Evolutionary conservation across 2,888 invertebrate genomes (phyloP), one percentile per base, ranked within the genome.

Genomic region (Cryptus armator): DNA sequence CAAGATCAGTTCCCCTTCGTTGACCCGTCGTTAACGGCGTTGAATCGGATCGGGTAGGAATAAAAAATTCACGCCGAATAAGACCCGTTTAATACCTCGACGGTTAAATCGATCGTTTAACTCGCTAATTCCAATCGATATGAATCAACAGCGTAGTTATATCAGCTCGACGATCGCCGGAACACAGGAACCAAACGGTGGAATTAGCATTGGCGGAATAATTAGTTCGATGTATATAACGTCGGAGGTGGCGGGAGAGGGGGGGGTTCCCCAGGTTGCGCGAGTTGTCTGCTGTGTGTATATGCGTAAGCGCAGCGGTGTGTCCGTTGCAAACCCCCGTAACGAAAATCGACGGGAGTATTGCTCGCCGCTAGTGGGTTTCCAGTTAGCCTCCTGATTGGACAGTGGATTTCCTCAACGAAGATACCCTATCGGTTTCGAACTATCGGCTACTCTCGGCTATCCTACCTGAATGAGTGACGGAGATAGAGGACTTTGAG

Each of bases 341-440:
- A 75, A 75, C 64, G 74, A 76, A 66, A 66, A 76, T 53, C 75
- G 75, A 3, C 48, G 75, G 29, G 37, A 37, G 59, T 59, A 59
- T 59, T 29, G 59, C 32, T 12, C 32, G 29, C 46, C 64, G 64
- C 48, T 66, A 51, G 75, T 76, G 43, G 75, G 66, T 19, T 66
- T 64, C 51, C 64, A 37, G 64, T 75, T 75, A 75, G 51, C 75
- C 64, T 64, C 75, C 66, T 76, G 75, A 76, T 76, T 76, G 75
- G 75, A 76, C 75, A 53, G 75, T 76, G 75, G 75, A 76, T 76
- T 66, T 76, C 48, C 66, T 66, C 75, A 48, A 43, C 75, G 43
- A 43, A 53, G 75, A 76, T 76, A 66, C 75, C 51, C 51, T 66
- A 76, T 76, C 75, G 51, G 66, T 66, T 53, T 37, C 75, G 37